Evolutionary conservation across 2,797 vertebrate species (phyloP).

Genomic region (Bufotes viridis): DNA sequence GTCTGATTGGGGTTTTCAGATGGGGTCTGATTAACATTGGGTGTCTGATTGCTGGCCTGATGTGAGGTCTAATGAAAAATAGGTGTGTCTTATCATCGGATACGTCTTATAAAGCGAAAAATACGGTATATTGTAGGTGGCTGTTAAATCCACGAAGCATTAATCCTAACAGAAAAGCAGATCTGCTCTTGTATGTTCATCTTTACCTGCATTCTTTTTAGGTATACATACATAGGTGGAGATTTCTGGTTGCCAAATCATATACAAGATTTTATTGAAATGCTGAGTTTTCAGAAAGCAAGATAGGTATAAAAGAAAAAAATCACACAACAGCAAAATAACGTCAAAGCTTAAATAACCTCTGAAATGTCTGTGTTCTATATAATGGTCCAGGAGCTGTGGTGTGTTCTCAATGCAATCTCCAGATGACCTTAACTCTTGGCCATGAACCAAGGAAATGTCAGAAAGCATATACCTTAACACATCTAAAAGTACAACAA

Average conservation of each 20-base stretch:
- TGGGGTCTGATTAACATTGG: too few relatives aligned
- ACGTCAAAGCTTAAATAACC: constrained; percentile 24
- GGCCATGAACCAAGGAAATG: constrained; percentile 54
- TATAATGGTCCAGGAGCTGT: constrained; percentile 49
- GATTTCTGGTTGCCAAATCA: background rate
- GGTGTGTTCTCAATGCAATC: constrained; percentile 34
- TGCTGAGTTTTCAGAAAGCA: background rate
- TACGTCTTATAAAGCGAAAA: too few relatives aligned
- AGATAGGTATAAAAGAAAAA: constrained; percentile 25
- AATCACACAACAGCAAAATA: constrained; percentile 16
- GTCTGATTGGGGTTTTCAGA: too few relatives aligned
- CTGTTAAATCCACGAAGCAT: background rate
- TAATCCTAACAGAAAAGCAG: background rate
- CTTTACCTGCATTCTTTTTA: background rate
- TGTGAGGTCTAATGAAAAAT: too few relatives aligned
- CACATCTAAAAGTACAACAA: constrained; percentile 57
- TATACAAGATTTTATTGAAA: constrained; percentile 1
- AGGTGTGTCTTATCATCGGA: too few relatives aligned
- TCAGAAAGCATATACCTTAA: constrained; percentile 55
- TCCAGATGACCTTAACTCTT: constrained; percentile 57
- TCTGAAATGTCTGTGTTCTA: constrained; percentile 40
- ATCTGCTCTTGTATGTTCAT: background rate
- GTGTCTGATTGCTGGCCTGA: too few relatives aligned
- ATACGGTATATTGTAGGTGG: background rate
- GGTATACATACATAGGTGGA: background rate